A percentile compares a stretch with the other conserved stretches of the same genome.
phyloP scores from a whole-genome alignment of 1,140 invertebrate genomes.

The Cotesia glomerata region DNA sequence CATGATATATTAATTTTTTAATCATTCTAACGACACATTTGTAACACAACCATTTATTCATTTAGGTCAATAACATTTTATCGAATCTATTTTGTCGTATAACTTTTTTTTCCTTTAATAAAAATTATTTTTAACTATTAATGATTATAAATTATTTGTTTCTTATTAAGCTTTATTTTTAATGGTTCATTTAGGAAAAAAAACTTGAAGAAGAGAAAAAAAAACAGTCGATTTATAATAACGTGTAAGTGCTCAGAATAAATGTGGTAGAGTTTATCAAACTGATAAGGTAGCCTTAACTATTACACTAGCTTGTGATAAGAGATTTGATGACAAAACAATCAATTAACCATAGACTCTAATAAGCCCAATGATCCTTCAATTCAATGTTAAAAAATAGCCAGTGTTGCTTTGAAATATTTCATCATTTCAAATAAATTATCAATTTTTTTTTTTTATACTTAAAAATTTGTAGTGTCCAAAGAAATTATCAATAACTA shows the following conservation, averaged over 20 bases:
- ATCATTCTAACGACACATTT: not conserved
- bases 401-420: not conserved
- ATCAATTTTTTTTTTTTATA: too few relatives aligned
- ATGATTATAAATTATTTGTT: not conserved
- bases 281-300: slow-evolving; percentile 20
- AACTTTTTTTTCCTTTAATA: not conserved
- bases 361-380: slow-evolving; percentile 1
- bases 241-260: not conserved
- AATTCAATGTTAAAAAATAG: not conserved
- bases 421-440: not conserved
- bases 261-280: slow-evolving; percentile 12
- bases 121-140: slow-evolving; percentile 15
- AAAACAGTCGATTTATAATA: not conserved
- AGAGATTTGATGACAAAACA: slow-evolving; percentile 28
- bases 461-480: not conserved
- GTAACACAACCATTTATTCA: not conserved
- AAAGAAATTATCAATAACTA: not conserved
- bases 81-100: not conserved
- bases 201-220: not conserved
- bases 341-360: slow-evolving; percentile 2
- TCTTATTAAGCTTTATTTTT: not conserved
- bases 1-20: slow-evolving; percentile 12
- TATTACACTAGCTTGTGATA: slow-evolving; percentile 11
- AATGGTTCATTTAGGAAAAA: not conserved
- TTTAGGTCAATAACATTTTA: not conserved